These are phyloP conservation scores for Clostera curtula DNA, from an alignment of 2,888 invertebrate species.

Conservation along the genomic window DNA sequence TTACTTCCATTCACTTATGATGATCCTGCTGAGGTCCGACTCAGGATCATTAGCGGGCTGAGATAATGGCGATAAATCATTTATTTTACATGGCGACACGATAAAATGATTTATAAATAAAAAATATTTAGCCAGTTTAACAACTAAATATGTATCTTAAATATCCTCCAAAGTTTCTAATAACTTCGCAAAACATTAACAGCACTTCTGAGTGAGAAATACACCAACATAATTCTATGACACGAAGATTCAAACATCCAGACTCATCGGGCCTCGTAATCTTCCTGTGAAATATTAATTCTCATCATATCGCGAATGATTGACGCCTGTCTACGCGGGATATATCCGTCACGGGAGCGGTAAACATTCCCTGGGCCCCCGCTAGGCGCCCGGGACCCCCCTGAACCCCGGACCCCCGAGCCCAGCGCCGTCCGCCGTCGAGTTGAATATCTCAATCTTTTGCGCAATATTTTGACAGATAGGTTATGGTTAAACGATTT, in stretches of 20 bases:
- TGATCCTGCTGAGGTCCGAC: too few relatives aligned
- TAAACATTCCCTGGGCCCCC: constrained; percentile 44
- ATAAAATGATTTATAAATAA: too few relatives aligned
- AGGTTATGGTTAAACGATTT: too few relatives aligned
- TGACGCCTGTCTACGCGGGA: constrained; percentile 66
- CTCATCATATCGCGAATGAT: constrained; percentile 59
- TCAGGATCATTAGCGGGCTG: too few relatives aligned
- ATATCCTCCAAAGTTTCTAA: constrained; percentile 5
- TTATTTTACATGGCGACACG: too few relatives aligned
- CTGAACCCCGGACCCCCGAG: constrained; percentile 17
- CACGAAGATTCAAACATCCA: constrained; percentile 35
- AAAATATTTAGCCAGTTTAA: too few relatives aligned
- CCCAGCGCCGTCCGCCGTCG: constrained; percentile 35
- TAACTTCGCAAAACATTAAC: constrained; percentile 10
- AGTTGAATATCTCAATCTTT: constrained; percentile 71
- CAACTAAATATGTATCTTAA: too few relatives aligned
- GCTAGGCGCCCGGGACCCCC: constrained; percentile 13
- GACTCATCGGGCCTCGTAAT: constrained; percentile 29
- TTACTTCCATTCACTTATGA: too few relatives aligned
- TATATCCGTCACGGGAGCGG: constrained; percentile 67
- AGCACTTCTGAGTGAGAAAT: too few relatives aligned
- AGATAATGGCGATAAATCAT: too few relatives aligned
- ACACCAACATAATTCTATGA: constrained; percentile 21
- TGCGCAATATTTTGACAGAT: constrained; percentile 70
- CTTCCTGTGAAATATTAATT: constrained; percentile 60